phyloP scores from a whole-genome alignment of 2,797 vertebrate species.

The Paedocypris micromegethes region DNA sequence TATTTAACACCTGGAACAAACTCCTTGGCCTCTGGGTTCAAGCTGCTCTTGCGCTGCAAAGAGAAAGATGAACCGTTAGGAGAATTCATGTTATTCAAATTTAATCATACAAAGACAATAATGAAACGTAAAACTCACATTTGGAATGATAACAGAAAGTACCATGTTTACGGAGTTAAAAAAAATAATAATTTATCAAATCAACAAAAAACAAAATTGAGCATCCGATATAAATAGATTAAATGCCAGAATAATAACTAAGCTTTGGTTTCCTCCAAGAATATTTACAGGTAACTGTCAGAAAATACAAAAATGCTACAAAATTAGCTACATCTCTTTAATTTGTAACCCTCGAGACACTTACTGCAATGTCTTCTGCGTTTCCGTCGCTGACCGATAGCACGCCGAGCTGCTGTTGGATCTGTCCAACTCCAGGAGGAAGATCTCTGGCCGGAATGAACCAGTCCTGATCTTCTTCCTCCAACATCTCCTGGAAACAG shows the following conservation, averaged over 20 bases:
- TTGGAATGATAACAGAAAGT: no score
- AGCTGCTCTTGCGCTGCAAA: slow-evolving; percentile 79
- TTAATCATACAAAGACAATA: no score
- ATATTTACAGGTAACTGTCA: neutral
- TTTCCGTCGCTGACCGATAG: slow-evolving; percentile 61
- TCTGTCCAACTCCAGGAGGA: slow-evolving; percentile 70
- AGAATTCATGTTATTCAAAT: no score
- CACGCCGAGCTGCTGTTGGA: slow-evolving; percentile 79
- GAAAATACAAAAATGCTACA: neutral
- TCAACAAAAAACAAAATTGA: no score
- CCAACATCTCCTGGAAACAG: slow-evolving; percentile 85
- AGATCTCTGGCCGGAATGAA: slow-evolving; percentile 80
- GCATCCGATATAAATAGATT: no score
- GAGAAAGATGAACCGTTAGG: neutral
- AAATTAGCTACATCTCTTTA: neutral
- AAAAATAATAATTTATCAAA: no score
- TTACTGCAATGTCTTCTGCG: slow-evolving; percentile 78
- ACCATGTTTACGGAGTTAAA: no score
- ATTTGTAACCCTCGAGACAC: slow-evolving; percentile 19
- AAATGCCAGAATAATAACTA: no score
- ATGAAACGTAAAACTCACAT: no score
- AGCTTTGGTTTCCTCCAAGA: neutral
- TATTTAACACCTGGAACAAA: slow-evolving; percentile 84
- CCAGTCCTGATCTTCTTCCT: slow-evolving; percentile 84
- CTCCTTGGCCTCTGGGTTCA: slow-evolving; percentile 85